phyloP scores from a whole-genome alignment of 2,113 vertebrate species.

The Ariopsis seemanni region DNA sequence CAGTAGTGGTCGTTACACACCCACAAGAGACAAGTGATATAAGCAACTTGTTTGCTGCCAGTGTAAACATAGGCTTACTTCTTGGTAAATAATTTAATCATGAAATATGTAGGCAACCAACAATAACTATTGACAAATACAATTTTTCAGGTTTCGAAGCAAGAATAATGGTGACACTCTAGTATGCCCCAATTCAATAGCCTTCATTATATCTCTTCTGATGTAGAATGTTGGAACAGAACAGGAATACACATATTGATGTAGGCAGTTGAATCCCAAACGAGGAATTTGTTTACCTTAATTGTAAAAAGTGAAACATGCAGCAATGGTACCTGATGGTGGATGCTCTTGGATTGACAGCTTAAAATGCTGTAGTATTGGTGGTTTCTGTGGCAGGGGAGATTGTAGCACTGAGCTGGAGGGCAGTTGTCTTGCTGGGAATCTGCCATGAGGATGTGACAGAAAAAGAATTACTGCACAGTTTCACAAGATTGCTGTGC shows the following conservation, averaged over 20 bases:
- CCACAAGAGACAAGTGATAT: background rate
- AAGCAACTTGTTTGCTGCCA: background rate
- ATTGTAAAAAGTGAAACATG: background rate
- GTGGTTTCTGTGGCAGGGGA: conserved; percentile 10
- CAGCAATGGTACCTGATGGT: background rate
- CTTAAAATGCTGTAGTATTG: background rate
- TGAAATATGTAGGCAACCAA: background rate
- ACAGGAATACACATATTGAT: background rate
- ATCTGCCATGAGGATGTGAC: background rate
- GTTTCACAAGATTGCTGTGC: conserved; percentile 22
- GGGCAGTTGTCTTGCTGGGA: conserved; percentile 19
- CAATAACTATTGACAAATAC: background rate
- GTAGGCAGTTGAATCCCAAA: background rate
- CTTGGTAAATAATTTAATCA: background rate
- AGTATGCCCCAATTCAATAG: background rate
- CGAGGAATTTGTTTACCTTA: background rate
- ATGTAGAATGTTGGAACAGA: background rate
- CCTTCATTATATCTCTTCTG: background rate
- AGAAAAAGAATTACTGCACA: conserved; percentile 2
- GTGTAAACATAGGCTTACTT: background rate
- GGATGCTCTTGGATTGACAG: background rate
- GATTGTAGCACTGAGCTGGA: background rate
- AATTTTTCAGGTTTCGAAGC: background rate
- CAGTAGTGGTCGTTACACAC: background rate
- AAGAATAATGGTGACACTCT: background rate